Base-by-base conservation (phyloP, 1,140 invertebrate species). In the Eciton burchellii region DNA sequence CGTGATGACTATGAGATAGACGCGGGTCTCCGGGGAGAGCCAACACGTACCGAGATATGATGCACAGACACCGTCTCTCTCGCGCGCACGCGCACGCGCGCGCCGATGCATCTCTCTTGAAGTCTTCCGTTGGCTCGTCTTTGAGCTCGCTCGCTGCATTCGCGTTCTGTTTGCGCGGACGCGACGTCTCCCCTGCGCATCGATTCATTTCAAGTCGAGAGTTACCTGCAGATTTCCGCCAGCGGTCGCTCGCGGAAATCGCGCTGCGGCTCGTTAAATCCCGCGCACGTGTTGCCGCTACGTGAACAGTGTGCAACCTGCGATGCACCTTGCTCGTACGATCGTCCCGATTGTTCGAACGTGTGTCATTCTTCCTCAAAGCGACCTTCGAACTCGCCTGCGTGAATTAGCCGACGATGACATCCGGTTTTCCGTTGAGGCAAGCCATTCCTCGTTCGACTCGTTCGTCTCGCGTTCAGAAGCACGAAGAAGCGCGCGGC, bases 1-100 rank as follows among this genome's bases (percentile, higher is more conserved):
- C 81, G 86, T 84, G 86, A 87, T 74, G 83, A 81, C 86, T 57
- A 63, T 63, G 66, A 87, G 82, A 86, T 83, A 74, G 71, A 87
- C 85, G 86, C 87, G 85, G 84, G 85, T 84, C 74, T 26, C 70
- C n/a, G 45, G 65, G 70, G 57, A 71, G 57, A 71, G 35, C 45
- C 52, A 14, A 66, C 66, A 68, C 16, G 56, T 68, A 66, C 41
- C 11, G 35, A 29, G 14, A 6, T 35, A 41, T 62, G 49, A 21
- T 56, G n/a, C 12, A 6, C 29, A 65, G 57, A 49, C 8, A 60
- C 43, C 21, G 6, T 70, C n/a, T n/a, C n/a, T n/a, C n/a, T n/a
- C n/a, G n/a, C n/a, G n/a, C n/a, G n/a, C n/a, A n/a, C n/a, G 0
- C 35, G 19, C n/a, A 26, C 19, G 52, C 16, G 24, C 21, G 8